A percentile compares a stretch with the other conserved stretches of the same genome.
Evolutionary conservation across 2,113 vertebrate species (phyloP).

Genomic region (Hippolais icterina): DNA sequence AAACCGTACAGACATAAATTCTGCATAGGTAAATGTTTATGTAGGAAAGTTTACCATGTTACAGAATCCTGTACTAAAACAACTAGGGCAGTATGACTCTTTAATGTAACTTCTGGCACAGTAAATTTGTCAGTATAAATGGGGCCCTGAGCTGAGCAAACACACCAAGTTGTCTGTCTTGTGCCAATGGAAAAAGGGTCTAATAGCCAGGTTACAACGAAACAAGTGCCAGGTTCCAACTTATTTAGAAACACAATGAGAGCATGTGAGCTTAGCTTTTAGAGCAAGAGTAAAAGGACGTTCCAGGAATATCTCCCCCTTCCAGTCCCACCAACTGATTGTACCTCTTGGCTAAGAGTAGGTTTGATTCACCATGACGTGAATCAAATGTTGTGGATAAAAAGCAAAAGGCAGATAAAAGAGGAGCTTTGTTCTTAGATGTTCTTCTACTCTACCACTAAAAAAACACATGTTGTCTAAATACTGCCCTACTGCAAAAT

Average conservation of each 20-base stretch:
- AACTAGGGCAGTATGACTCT: constrained; percentile 31
- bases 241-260: constrained; percentile 29
- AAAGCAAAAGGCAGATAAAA: background rate
- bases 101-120: constrained; percentile 57
- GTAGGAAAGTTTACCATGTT: constrained; percentile 50
- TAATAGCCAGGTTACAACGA: constrained; percentile 6
- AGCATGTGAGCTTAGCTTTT: background rate
- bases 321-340: background rate
- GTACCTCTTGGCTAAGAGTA: background rate
- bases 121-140: constrained; percentile 30
- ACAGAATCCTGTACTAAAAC: constrained; percentile 41
- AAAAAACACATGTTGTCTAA: background rate
- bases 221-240: constrained; percentile 19
- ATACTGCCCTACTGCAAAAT: background rate
- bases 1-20: constrained; percentile 44
- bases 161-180: constrained; percentile 18
- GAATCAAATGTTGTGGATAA: background rate
- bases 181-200: constrained; percentile 45
- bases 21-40: constrained; percentile 50
- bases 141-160: constrained; percentile 16
- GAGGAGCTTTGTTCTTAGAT: background rate
- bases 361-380: accelerated
- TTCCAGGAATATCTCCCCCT: background rate
- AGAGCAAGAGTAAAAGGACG: background rate
- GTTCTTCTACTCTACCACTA: background rate